Base-by-base conservation (phyloP, 2,888 invertebrate species). In the Conistra vaccinii region DNA sequence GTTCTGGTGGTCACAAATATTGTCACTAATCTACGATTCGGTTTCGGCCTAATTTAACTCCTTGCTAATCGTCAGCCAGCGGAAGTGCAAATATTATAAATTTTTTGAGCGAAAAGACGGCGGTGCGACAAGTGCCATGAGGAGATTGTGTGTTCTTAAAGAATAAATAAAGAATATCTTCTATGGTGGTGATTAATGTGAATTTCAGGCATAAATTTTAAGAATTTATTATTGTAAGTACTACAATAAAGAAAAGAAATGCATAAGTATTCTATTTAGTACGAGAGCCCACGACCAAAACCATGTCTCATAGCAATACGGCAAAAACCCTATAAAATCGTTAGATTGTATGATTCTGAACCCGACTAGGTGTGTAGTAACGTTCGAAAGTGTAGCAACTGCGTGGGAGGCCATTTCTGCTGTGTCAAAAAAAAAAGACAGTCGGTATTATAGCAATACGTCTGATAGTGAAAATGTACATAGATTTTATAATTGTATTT, bases 191-290 rank as follows among this genome's bases (percentile, higher is more conserved):
- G 9, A 65, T 29, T 35, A 57, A 23, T 57, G 1, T 1, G 26
- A 73, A 57, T 57, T 23, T 45, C 57, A 55, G 20, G 20, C 12
- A 71, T 42, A 42, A 2, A 39, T 39, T 39, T 39, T n/a, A 51
- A 2, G 17, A 51, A 51, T 1, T 0, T 1, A 39, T 6, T 20
- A 23, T 48, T n/a, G 3, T 35, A n/a, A 35, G 9, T n/a, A 61
- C n/a, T 17, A 35, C 29, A 29, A 35, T 39, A 69, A 69, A n/a
- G 29, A n/a, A 69, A 42, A n/a, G 14, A n/a, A 71, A 42, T 23
- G 32, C 42, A 26, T 23, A 35, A 35, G 35, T 35, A 17, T 72
- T 26, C 7, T 32, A 35, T n/a, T n/a, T n/a, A n/a, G n/a, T n/a
- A n/a, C n/a, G n/a, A n/a, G n/a, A n/a, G n/a, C n/a, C n/a, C n/a